Evolutionary conservation across 2,888 invertebrate genomes (phyloP).

Genomic region (Branchellion lobata): DNA sequence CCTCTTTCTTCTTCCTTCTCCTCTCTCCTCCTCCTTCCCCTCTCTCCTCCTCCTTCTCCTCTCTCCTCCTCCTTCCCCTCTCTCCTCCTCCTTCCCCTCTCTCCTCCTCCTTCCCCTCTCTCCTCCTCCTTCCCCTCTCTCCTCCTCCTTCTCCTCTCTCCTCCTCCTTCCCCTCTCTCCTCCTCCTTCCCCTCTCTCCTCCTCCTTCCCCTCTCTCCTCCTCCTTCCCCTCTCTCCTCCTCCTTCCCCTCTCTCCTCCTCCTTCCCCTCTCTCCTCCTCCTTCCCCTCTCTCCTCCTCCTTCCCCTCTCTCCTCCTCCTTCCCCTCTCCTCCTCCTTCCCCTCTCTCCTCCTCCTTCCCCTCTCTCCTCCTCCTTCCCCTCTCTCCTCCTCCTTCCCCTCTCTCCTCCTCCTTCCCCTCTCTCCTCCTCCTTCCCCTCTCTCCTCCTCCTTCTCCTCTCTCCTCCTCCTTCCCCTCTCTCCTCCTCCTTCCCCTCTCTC

Average conservation of each 20-base stretch:
- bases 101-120: not conserved
- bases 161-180: not conserved
- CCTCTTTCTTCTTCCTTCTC: not conserved
- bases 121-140: not conserved
- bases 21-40: not conserved
- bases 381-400: conserved; percentile 28
- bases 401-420: conserved; percentile 10
- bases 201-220: not conserved
- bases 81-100: not conserved
- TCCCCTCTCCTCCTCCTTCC: not conserved
- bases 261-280: not conserved
- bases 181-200: not conserved
- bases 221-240: not conserved
- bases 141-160: not conserved
- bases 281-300: not conserved
- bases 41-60: conserved; percentile 22
- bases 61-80: conserved; percentile 2
- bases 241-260: not conserved
- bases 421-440: conserved; percentile 14
- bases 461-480: not conserved
- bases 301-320: not conserved
- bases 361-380: conserved; percentile 9
- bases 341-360: not conserved
- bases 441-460: conserved; percentile 51
- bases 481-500: not conserved